A percentile compares a stretch with the other conserved stretches of the same genome.
phyloP scores from a whole-genome alignment of 2,113 vertebrate genomes.

The Neopipo cinnamomea region DNA sequence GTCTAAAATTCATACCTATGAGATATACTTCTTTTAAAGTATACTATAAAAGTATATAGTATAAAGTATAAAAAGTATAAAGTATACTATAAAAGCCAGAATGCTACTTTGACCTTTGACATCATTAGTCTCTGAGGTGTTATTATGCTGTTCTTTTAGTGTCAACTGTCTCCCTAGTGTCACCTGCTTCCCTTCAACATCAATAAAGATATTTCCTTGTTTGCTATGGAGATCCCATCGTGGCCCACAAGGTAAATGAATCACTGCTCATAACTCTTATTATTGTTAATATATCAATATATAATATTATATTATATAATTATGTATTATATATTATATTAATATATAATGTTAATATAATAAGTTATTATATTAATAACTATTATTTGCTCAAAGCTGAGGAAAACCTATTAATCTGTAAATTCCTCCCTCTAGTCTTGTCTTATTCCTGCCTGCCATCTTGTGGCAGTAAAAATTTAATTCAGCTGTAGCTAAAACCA shows the following conservation, averaged over 20 bases:
- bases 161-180: neutral
- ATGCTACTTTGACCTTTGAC: neutral
- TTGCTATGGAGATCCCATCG: neutral
- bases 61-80: no score
- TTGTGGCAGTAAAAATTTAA: slow-evolving; percentile 21
- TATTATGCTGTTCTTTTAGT: neutral
- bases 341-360: no score
- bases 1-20: neutral
- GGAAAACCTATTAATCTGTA: neutral
- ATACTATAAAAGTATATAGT: neutral
- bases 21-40: neutral
- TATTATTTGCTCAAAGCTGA: neutral
- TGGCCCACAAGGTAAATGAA: neutral
- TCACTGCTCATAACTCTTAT: neutral
- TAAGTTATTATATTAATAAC: no score
- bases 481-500: neutral
- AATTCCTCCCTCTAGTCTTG: neutral
- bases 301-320: no score
- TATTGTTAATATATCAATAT: no score
- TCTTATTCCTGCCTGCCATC: slow-evolving; percentile 44
- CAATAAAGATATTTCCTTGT: neutral
- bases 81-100: neutral
- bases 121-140: neutral
- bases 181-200: neutral
- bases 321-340: no score